Evolutionary conservation across 2,113 vertebrate species (phyloP).

Genomic region (Platichthys stellatus): DNA sequence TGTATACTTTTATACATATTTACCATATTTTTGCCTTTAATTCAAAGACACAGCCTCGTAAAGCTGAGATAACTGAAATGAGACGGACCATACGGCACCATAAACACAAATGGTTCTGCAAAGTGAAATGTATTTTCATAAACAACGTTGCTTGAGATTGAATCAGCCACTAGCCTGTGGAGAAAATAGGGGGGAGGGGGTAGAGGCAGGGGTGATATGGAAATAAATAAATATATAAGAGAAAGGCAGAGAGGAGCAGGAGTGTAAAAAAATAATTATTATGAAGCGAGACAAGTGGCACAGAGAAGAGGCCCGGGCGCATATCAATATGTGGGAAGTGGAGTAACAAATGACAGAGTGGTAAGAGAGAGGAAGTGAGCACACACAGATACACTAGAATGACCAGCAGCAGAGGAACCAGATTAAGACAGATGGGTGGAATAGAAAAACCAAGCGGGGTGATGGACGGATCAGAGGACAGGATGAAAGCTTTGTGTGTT

Average conservation of each 20-base stretch:
- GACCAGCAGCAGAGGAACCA: constrained; percentile 7
- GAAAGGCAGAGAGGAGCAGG: neutral
- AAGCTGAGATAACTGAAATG: constrained; percentile 37
- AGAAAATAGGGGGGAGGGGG: constrained; percentile 3
- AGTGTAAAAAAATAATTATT: constrained; percentile 9
- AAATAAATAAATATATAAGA: neutral
- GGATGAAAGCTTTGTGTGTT: constrained; percentile 5
- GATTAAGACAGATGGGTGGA: constrained; percentile 17
- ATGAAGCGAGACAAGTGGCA: neutral
- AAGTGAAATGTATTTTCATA: constrained; percentile 65
- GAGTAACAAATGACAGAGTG: constrained; percentile 10
- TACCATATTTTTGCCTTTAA: neutral
- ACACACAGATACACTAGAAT: constrained; percentile 4
- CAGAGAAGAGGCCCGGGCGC: neutral
- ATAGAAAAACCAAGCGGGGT: neutral
- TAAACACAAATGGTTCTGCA: constrained; percentile 53
- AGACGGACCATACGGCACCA: constrained; percentile 30
- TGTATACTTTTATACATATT: too few relatives aligned
- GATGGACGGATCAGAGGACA: neutral
- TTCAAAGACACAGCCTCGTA: neutral
- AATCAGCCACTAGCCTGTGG: constrained; percentile 54
- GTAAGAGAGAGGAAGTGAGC: constrained; percentile 14
- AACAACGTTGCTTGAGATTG: constrained; percentile 65
- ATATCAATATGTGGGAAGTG: constrained; percentile 27
- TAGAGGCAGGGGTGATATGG: neutral